These are phyloP conservation scores for Hylaea fasciaria DNA, from an alignment of 2,888 invertebrate genomes.

Conservation along the genomic window DNA sequence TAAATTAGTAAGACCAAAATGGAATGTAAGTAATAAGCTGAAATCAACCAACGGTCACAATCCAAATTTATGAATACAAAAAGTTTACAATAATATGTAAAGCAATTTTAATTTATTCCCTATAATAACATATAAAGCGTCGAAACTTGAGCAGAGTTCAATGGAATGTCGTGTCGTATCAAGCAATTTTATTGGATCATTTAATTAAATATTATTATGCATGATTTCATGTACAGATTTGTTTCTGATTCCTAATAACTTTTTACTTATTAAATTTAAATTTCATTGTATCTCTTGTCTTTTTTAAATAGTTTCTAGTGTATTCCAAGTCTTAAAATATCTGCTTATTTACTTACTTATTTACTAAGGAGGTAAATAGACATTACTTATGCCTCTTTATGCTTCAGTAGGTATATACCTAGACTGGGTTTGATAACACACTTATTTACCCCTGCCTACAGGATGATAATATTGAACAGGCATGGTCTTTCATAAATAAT, in stretches of 20 bases:
- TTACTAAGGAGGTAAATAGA: no score
- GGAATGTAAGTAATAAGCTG: conserved; percentile 52
- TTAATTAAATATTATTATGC: no score
- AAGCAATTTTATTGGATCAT: background rate
- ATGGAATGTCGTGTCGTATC: conserved; percentile 9
- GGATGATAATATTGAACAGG: conserved; percentile 9
- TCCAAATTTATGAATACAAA: background rate
- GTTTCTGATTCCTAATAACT: background rate
- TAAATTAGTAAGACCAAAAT: conserved; percentile 44
- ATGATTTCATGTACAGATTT: background rate
- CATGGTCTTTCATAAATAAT: conserved; percentile 44
- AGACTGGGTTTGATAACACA: conserved; percentile 22
- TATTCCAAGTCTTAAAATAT: no score
- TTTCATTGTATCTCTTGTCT: no score
- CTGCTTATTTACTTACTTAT: no score
- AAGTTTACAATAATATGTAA: background rate
- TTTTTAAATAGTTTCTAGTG: no score
- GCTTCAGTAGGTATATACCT: no score
- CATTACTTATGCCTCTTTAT: no score
- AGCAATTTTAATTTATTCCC: conserved; percentile 2
- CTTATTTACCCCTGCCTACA: conserved; percentile 26
- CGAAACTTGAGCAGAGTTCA: conserved; percentile 45
- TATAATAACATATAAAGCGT: conserved; percentile 13
- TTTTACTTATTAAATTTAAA: no score
- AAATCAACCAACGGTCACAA: no score